Conservation (phyloP, 2,797 vertebrate genomes). For the Antennarius maculatus region DNA sequence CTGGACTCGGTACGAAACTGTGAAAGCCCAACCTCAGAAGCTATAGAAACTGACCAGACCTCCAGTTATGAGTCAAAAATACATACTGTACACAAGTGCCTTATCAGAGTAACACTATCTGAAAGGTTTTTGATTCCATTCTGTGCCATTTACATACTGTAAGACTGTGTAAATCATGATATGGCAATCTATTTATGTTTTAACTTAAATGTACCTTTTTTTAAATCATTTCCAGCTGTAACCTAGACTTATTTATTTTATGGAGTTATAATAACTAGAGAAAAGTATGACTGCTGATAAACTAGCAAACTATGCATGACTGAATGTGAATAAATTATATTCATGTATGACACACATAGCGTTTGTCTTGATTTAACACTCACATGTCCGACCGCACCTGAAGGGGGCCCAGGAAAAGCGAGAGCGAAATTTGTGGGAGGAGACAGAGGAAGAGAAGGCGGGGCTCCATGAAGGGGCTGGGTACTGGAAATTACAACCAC, state of each 20-base stretch:
- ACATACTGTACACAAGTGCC: conserved; percentile 39
- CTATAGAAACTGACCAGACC: conserved; percentile 51
- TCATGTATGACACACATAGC: neutral
- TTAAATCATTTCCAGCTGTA: conserved; percentile 24
- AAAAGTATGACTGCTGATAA: conserved; percentile 43
- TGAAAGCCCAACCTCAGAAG: conserved; percentile 50
- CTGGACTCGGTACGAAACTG: conserved; percentile 77
- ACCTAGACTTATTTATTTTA: conserved; percentile 63
- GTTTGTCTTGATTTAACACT: conserved; percentile 1
- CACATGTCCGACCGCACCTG: conserved; percentile 16
- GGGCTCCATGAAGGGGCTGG: conserved; percentile 49
- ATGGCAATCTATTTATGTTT: conserved; percentile 33
- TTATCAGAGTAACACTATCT: conserved; percentile 36
- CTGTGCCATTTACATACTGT: conserved; percentile 35
- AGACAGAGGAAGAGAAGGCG: conserved; percentile 1
- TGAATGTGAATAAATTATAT: conserved; percentile 46
- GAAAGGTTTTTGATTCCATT: conserved; percentile 31
- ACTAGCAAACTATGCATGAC: conserved; percentile 30
- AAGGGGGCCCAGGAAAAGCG: conserved; percentile 43
- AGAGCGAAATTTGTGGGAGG: conserved; percentile 37
- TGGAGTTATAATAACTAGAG: conserved; percentile 18
- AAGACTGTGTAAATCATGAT: conserved; percentile 28
- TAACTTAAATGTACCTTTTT: conserved; percentile 38
- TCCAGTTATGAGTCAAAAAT: conserved; percentile 5
- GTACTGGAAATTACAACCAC: conserved; percentile 50